phyloP scores from a whole-genome alignment of 2,113 vertebrate genomes.

The Castor canadensis region DNA sequence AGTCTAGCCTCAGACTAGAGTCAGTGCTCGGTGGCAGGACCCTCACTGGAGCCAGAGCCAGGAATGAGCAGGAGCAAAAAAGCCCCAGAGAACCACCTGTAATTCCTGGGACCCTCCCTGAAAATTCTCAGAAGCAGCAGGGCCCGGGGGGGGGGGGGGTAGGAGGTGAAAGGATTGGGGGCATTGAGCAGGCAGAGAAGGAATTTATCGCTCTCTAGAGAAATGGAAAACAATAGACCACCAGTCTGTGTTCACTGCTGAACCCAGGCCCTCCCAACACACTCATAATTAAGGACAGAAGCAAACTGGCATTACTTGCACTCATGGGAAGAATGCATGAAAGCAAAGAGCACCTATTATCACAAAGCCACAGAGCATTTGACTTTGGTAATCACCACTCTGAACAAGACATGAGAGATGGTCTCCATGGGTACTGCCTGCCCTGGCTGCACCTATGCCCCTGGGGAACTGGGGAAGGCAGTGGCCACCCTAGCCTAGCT shows the following conservation, averaged over 20 bases:
- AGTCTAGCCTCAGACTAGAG: not conserved
- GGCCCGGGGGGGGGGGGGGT: too few species aligned
- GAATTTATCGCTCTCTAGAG: not conserved
- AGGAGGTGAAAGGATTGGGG: too few species aligned
- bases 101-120: not conserved
- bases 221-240: not conserved
- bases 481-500: not conserved
- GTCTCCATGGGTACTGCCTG: not conserved
- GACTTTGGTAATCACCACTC: not conserved
- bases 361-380: fast-evolving
- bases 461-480: fast-evolving
- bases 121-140: not conserved
- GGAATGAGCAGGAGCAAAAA: not conserved
- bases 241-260: not conserved
- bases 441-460: not conserved
- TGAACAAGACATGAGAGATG: too few species aligned
- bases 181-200: not conserved
- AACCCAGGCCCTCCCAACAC: not conserved
- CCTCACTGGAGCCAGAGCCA: fast-evolving
- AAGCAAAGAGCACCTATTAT: too few species aligned
- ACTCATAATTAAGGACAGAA: not conserved
- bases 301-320: not conserved
- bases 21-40: not conserved
- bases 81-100: not conserved
- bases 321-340: not conserved